phyloP scores from a whole-genome alignment of 2,888 invertebrate species.

The Anagyrus pseudococci region DNA sequence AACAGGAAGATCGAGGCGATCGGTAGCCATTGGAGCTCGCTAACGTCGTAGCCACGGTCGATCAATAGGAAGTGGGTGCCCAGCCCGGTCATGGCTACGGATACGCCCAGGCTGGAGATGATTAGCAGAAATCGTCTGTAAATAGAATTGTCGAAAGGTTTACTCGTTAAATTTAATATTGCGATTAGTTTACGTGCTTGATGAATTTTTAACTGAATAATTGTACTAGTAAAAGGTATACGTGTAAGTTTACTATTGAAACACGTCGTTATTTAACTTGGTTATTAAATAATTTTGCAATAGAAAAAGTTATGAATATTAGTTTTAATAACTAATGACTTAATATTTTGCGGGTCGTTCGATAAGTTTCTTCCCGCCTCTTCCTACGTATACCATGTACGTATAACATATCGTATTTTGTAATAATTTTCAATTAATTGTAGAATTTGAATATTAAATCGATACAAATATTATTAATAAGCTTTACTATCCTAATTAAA shows the following conservation, averaged over 20 bases:
- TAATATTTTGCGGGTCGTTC: too few species aligned
- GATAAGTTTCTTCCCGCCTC: too few species aligned
- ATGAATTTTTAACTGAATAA: background rate
- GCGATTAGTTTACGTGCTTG: background rate
- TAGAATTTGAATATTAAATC: background rate
- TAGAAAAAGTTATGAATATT: background rate
- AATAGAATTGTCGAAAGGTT: background rate
- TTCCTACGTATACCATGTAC: too few species aligned
- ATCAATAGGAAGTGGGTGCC: constrained; percentile 39
- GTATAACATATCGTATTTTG: too few species aligned
- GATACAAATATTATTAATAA: background rate
- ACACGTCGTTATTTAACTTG: background rate
- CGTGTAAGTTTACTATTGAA: background rate
- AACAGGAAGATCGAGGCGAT: constrained; percentile 32
- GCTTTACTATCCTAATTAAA: too few species aligned
- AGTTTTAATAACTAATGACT: too few species aligned
- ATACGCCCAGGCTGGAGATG: constrained; percentile 47
- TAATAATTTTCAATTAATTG: too few species aligned
- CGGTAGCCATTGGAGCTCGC: constrained; percentile 26
- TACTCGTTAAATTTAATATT: background rate
- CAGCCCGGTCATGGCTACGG: constrained; percentile 38
- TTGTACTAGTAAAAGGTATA: background rate
- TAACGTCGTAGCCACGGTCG: constrained; percentile 19
- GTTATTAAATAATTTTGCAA: background rate
- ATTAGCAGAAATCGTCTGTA: constrained; percentile 45